These are phyloP conservation scores for Saccopteryx bilineata DNA, from an alignment of 2,113 vertebrate species.

Conservation along the genomic window DNA sequence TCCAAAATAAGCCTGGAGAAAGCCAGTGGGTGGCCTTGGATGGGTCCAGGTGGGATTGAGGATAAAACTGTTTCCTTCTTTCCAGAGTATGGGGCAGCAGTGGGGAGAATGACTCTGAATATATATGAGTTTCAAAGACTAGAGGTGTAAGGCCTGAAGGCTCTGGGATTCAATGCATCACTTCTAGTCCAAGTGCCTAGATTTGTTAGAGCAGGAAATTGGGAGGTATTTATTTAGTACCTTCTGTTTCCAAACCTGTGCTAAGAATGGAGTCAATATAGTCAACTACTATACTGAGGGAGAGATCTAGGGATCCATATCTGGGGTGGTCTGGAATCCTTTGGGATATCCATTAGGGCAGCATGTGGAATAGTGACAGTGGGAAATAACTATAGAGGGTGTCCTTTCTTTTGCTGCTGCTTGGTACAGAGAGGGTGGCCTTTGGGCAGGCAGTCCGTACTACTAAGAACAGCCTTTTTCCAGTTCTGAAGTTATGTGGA, in stretches of 20 bases:
- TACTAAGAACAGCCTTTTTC: not conserved
- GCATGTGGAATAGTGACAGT: not conserved
- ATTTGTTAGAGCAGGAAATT: constrained; percentile 3
- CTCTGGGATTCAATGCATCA: not conserved
- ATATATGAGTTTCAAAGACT: not conserved
- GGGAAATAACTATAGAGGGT: not conserved
- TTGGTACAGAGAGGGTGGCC: not conserved
- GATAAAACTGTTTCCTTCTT: not conserved
- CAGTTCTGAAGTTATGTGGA: not conserved
- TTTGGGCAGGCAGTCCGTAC: not conserved
- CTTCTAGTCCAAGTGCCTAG: not conserved
- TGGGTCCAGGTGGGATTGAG: not conserved
- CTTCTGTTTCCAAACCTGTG: not conserved
- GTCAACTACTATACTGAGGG: not conserved
- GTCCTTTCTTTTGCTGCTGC: not conserved
- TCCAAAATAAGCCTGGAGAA: not conserved
- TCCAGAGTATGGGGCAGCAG: not conserved
- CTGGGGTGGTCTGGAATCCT: constrained; percentile 25
- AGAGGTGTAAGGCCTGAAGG: not conserved
- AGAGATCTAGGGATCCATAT: not conserved
- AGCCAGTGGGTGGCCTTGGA: not conserved
- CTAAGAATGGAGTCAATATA: constrained; percentile 4
- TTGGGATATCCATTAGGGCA: not conserved
- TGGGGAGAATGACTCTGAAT: not conserved
- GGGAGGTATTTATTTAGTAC: not conserved